A percentile compares a stretch with the other conserved stretches of the same genome.
phyloP scores from a whole-genome alignment of 2,888 invertebrate genomes.

The Andrena bucephala region DNA sequence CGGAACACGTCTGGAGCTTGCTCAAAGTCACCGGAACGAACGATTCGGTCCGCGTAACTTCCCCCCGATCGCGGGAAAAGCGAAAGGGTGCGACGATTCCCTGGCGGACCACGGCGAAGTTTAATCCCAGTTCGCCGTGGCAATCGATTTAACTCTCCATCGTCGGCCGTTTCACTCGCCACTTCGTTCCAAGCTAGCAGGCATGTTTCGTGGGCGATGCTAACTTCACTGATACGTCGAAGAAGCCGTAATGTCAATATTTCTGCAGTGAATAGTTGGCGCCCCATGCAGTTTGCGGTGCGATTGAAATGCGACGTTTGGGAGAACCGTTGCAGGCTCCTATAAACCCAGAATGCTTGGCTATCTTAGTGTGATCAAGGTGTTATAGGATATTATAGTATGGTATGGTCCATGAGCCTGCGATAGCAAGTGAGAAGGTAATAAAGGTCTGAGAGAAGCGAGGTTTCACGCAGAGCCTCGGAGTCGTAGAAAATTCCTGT shows the following conservation, averaged over 20 bases:
- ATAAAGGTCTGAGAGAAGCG: not conserved
- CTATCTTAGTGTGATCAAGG: too few relatives aligned
- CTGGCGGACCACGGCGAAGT: not conserved
- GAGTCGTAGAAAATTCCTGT: conserved; percentile 13
- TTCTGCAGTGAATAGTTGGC: too few relatives aligned
- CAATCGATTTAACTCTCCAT: not conserved
- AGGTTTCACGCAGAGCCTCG: not conserved
- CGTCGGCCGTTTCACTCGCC: too few relatives aligned
- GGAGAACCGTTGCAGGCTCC: too few relatives aligned
- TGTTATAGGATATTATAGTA: too few relatives aligned
- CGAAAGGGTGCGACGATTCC: conserved; percentile 17
- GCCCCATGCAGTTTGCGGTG: too few relatives aligned
- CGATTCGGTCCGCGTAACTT: conserved; percentile 25
- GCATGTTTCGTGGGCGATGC: too few relatives aligned
- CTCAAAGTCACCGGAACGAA: conserved; percentile 35
- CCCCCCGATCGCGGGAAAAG: not conserved
- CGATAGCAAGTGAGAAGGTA: conserved; percentile 5
- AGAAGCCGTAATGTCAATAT: too few relatives aligned
- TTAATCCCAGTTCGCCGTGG: conserved; percentile 16
- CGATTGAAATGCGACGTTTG: too few relatives aligned
- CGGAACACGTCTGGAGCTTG: conserved; percentile 51
- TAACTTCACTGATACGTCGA: too few relatives aligned
- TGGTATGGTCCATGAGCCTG: not conserved
- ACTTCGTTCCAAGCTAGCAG: too few relatives aligned
- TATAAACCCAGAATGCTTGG: too few relatives aligned